Evolutionary conservation across 2,888 invertebrate species (phyloP).

Genomic region (Luperina testacea): DNA sequence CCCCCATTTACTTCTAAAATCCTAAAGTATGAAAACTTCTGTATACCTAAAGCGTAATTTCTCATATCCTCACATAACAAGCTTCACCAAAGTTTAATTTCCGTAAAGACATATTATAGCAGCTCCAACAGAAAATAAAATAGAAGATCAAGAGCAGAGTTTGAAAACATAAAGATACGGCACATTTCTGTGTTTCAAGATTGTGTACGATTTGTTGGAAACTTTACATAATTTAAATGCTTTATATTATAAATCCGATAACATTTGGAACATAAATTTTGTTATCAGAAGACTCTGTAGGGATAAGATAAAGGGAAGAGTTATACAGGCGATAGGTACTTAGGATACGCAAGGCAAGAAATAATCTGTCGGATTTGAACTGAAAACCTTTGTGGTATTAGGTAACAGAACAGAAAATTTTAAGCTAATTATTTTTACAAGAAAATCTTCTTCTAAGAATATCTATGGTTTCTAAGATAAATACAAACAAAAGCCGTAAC

Average conservation of each 20-base stretch:
- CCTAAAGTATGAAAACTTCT: constrained; percentile 16
- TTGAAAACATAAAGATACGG: constrained; percentile 47
- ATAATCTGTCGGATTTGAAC: constrained; percentile 41
- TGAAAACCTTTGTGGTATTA: constrained; percentile 33
- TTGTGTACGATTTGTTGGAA: constrained; percentile 57
- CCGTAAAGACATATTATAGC: constrained; percentile 16
- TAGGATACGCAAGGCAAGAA: constrained; percentile 35
- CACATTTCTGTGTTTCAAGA: constrained; percentile 43
- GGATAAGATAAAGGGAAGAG: constrained; percentile 74
- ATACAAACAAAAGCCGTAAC: background rate
- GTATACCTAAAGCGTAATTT: background rate
- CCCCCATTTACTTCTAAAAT: background rate
- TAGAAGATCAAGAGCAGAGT: constrained; percentile 41
- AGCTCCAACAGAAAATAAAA: constrained; percentile 43
- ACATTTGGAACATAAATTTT: constrained; percentile 70
- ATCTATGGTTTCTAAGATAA: background rate
- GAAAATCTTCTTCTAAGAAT: background rate
- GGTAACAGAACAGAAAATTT: background rate
- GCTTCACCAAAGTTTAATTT: constrained; percentile 35
- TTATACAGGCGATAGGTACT: constrained; percentile 68
- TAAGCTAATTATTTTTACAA: background rate
- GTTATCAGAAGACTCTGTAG: constrained; percentile 72
- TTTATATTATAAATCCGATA: constrained; percentile 61
- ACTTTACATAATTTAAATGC: constrained; percentile 63
- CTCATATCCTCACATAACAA: constrained; percentile 13